phyloP scores from a whole-genome alignment of 2,797 vertebrate genomes.

The Hippoglossus hippoglossus region DNA sequence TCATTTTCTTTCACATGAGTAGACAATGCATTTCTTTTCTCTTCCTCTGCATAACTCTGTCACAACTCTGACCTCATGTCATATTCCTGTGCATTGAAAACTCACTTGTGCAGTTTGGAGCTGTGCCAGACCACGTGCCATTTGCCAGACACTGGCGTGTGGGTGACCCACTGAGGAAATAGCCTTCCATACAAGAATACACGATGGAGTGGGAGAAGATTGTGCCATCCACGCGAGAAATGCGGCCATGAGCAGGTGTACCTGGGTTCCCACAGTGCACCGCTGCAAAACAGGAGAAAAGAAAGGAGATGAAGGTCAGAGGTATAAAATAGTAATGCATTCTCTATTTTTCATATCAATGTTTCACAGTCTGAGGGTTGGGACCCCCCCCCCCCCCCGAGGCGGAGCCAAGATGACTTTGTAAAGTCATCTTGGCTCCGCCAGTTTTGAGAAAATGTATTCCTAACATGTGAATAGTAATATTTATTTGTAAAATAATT shows the following conservation, averaged over 20 bases:
- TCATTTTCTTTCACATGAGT: constrained; percentile 15
- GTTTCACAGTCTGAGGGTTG: constrained; percentile 48
- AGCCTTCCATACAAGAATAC: constrained; percentile 94
- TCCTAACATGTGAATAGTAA: constrained; percentile 13
- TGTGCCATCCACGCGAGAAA: constrained; percentile 91
- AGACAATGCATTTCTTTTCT: constrained; percentile 7
- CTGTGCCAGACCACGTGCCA: constrained; percentile 93
- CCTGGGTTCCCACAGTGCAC: constrained; percentile 95
- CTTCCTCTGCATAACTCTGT: constrained; percentile 4
- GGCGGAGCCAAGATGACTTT: constrained; percentile 35
- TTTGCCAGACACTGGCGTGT: constrained; percentile 94
- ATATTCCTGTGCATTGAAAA: constrained; percentile 28
- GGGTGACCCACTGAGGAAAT: constrained; percentile 90
- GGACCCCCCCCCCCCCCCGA: constrained; percentile 1
- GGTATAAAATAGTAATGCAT: constrained; percentile 57
- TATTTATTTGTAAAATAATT: constrained; percentile 37
- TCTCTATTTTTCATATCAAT: constrained; percentile 64
- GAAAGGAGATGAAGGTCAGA: constrained; percentile 50
- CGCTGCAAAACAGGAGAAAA: constrained; percentile 78
- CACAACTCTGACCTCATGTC: background rate
- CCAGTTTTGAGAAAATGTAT: constrained; percentile 20
- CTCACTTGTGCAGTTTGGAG: constrained; percentile 97
- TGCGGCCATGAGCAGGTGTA: constrained; percentile 91
- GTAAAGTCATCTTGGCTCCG: constrained; percentile 48
- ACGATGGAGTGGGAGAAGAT: constrained; percentile 93